Base-by-base conservation (phyloP, 2,113 vertebrate genomes). In the Fregetta grallaria region DNA sequence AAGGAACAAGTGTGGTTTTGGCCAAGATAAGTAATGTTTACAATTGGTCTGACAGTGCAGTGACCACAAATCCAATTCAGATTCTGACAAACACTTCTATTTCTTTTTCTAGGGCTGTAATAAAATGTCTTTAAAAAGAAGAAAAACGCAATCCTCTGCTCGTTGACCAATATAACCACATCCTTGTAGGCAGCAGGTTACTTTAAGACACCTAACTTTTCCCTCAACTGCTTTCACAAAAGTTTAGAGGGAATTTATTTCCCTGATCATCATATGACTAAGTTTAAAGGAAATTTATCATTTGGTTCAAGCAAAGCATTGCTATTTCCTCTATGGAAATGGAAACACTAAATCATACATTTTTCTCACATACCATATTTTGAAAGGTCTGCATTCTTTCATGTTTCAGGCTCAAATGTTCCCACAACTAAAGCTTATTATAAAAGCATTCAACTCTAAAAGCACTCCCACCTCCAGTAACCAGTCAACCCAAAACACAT, bases 261-360 rank as follows among this genome's bases (percentile, higher is more conserved):
- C 90, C 71, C 87, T 58, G 45, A 68, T 80, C 49, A 88, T 92
- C 82, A 84, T 67, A 73, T 22, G 59, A 91, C 74, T 72, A n/a
- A 61, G 30, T 73, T 86, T 65, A 72, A 96, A 90, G 94, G 75
- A 71, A 96, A 95, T 86, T 45, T 92, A 93, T 96, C 65, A 87
- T 90, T 94, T 94, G 62, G 29, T 82, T 96, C 49, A 78, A 91
- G 78, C 81, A 80, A 74, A 94, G 78, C 80, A 68, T 86, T 96
- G 87, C 88, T 94, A 76, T 96, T 97, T 96, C 86, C 88, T 93
- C 90, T 45, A 26, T 85, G 88, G 94, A 94, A 96, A 96, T 92
- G 83, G 94, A 95, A 96, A 95, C 86, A 91, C 78, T 96, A 96
- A 96, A 97, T 96, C 92, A 91, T 68, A 92, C 70, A 74, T 96